Conservation (phyloP, 2,888 invertebrate genomes). For the Caradrina clavipalpis region DNA sequence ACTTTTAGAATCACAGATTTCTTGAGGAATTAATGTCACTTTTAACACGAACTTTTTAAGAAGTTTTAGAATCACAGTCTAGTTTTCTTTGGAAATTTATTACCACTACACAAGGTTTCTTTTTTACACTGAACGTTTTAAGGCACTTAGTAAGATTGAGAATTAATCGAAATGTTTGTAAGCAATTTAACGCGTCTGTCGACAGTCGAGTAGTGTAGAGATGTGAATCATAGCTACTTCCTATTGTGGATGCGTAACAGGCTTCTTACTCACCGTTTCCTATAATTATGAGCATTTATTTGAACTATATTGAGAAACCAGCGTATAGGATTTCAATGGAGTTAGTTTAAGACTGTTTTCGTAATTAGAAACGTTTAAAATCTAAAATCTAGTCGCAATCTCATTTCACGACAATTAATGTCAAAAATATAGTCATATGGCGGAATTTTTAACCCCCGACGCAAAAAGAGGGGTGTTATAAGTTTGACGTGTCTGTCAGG, state of each 20-base stretch:
- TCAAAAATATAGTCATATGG: no score
- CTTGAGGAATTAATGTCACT: neutral
- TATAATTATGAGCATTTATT: constrained; percentile 68
- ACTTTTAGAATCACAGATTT: constrained; percentile 14
- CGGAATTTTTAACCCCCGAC: no score
- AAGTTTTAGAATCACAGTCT: no score
- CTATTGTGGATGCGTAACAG: constrained; percentile 73
- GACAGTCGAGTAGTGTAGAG: constrained; percentile 52
- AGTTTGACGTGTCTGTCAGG: no score
- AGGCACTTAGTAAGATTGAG: neutral
- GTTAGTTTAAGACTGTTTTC: neutral
- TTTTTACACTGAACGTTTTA: neutral
- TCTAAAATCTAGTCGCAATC: no score
- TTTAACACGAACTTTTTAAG: neutral
- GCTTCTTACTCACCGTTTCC: constrained; percentile 75
- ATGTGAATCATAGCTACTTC: constrained; percentile 76
- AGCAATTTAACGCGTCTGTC: constrained; percentile 38
- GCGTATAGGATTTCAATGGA: constrained; percentile 23
- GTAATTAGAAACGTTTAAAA: no score
- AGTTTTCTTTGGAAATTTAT: no score
- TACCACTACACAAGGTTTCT: no score
- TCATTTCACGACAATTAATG: no score
- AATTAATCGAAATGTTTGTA: neutral
- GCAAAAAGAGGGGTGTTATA: no score
- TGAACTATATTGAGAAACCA: constrained; percentile 40